These are phyloP conservation scores for Okamejei kenojei DNA, from an alignment of 2,797 vertebrate species.

Conservation along the genomic window DNA sequence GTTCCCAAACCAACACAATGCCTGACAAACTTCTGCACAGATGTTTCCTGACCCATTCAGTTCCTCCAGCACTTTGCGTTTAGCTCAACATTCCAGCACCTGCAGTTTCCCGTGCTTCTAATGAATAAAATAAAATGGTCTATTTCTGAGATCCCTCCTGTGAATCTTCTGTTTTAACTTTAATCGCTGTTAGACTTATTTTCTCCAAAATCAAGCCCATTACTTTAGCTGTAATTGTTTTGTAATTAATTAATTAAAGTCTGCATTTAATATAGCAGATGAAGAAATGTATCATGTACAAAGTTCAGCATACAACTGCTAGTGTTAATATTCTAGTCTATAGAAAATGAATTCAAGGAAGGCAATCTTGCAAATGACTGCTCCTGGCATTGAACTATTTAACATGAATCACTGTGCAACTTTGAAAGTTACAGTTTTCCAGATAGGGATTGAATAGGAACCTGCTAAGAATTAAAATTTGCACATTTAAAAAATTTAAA, in stretches of 20 bases:
- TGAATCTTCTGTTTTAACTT: not conserved
- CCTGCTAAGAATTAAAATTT: not conserved
- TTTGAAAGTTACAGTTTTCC: not conserved
- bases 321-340: not conserved
- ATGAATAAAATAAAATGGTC: too few relatives aligned
- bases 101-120: too few relatives aligned
- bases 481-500: too few relatives aligned
- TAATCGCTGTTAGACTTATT: not conserved
- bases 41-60: too few relatives aligned
- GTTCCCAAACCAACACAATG: too few relatives aligned
- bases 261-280: not conserved
- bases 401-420: not conserved
- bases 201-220: not conserved
- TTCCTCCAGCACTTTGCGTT: too few relatives aligned
- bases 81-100: too few relatives aligned
- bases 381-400: not conserved
- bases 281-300: not conserved
- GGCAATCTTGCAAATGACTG: not conserved
- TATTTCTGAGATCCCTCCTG: not conserved
- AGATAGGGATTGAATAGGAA: not conserved
- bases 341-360: not conserved
- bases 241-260: not conserved
- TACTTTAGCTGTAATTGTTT: not conserved
- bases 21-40: too few relatives aligned
- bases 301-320: not conserved